Base-by-base conservation (phyloP, 2,797 vertebrate genomes). In the Sebastes kiyomatsui region DNA sequence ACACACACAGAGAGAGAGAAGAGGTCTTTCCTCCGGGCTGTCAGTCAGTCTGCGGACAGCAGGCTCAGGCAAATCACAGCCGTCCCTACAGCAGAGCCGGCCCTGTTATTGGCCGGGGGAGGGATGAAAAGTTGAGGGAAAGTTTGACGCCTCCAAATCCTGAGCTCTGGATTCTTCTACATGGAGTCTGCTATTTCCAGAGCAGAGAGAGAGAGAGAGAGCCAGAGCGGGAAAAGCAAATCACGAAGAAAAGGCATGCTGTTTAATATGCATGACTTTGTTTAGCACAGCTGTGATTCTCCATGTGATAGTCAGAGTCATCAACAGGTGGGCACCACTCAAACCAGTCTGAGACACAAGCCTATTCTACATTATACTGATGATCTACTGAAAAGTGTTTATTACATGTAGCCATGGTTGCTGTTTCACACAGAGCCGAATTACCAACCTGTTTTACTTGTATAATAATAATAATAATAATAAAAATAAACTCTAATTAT, bases 11-110 rank as follows among this genome's bases (percentile, higher is more conserved):
- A 33, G 1, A 42, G 38, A 42, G 38, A 42, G 38, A 88, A 70
- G 18, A 60, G 11, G 27, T 8, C n/a, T n/a, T 80, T 71, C 70
- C 78, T 81, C 58, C 74, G 6, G 84, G 79, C 91, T 94, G 95
- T 95, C 95, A 96, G 42, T 96, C 94, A 93, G 28, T 58, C 4
- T 12, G 56, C 49, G 67, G 91, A 90, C 82, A 84, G 87, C 71
- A 76, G 82, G 32, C 66, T 60, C 56, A 32, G 78, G 86, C 94
- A 85, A 96, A 95, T 95, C 91, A 92, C 81, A 85, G 86, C 11
- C 66, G 90, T 49, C 69, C 85, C 2, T 30, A 5, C 22, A 67
- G 38, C 5, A 86, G 75, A 56, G 70, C 32, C 81, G 5, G 88
- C 86, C 69, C 88, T 84, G 84, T 93, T 70, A 95, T 94, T 95